Evolutionary conservation across 2,797 vertebrate species (phyloP).

Genomic region (Betta splendens): DNA sequence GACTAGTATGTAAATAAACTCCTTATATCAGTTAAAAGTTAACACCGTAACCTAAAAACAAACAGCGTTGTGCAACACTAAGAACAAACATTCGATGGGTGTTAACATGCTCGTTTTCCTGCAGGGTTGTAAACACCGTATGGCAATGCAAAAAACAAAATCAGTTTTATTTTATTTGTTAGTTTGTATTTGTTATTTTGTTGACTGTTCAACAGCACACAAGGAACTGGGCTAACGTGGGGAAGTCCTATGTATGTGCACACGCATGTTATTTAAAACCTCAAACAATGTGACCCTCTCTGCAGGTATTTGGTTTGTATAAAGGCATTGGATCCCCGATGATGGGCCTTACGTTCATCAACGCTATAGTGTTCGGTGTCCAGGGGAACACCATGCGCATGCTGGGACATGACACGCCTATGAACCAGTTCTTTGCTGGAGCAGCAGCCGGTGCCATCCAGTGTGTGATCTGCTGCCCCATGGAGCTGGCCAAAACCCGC

Average conservation of each 20-base stretch:
- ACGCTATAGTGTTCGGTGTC: slow-evolving; percentile 95
- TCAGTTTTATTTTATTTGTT: too few relatives aligned
- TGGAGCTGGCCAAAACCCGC: slow-evolving; percentile 97
- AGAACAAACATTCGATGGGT: too few relatives aligned
- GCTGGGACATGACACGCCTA: slow-evolving; percentile 88
- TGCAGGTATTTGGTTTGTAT: slow-evolving; percentile 90
- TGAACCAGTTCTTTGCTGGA: slow-evolving; percentile 94
- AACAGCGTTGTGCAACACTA: neutral
- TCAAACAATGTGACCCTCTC: slow-evolving; percentile 6
- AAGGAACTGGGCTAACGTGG: too few relatives aligned
- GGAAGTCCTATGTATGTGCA: too few relatives aligned
- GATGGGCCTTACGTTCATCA: slow-evolving; percentile 99
- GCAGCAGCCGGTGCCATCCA: slow-evolving; percentile 93
- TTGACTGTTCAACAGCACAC: too few relatives aligned
- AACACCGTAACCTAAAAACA: neutral
- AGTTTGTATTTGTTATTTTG: too few relatives aligned
- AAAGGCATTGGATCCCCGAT: slow-evolving; percentile 98
- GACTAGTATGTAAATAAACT: too few relatives aligned
- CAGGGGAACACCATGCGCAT: slow-evolving; percentile 91
- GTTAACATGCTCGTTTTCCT: neutral
- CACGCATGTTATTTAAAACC: neutral
- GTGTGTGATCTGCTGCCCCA: slow-evolving; percentile 94
- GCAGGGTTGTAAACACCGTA: too few relatives aligned
- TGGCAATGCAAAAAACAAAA: too few relatives aligned
- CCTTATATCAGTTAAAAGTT: neutral